A percentile compares a stretch with the other conserved stretches of the same genome.
phyloP scores from a whole-genome alignment of 2,888 invertebrate genomes.

The Rotaria socialis region DNA sequence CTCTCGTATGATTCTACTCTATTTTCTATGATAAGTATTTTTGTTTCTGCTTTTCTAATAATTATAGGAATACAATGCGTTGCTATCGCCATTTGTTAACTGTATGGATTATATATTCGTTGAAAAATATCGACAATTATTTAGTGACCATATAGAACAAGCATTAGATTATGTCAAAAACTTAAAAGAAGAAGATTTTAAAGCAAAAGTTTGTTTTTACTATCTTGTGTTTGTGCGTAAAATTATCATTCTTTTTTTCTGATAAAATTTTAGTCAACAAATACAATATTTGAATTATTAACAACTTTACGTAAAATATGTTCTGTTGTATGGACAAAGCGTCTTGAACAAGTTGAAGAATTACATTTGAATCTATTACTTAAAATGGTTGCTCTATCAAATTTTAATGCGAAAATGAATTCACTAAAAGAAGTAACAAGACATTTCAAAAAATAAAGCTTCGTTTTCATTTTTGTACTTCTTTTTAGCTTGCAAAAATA shows the following conservation, averaged over 20 bases:
- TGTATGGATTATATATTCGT: slow-evolving; percentile 59
- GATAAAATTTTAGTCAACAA: slow-evolving; percentile 54
- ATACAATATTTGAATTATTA: slow-evolving; percentile 58
- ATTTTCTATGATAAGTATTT: slow-evolving; percentile 32
- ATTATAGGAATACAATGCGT: slow-evolving; percentile 58
- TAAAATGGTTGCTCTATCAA: slow-evolving; percentile 61
- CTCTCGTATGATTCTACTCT: slow-evolving; percentile 52
- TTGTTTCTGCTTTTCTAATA: background rate
- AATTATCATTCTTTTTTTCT: background rate
- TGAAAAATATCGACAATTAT: slow-evolving; percentile 54
- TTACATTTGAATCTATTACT: slow-evolving; percentile 58
- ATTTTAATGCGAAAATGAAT: slow-evolving; percentile 63
- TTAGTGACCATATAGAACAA: slow-evolving; percentile 58
- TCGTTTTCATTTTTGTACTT: background rate
- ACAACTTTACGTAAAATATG: slow-evolving; percentile 60
- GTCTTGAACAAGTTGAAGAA: slow-evolving; percentile 57
- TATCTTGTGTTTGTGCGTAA: background rate
- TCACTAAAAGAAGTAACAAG: slow-evolving; percentile 60
- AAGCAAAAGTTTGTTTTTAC: slow-evolving; percentile 57
- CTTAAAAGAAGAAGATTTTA: slow-evolving; percentile 60
- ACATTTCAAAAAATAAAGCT: background rate
- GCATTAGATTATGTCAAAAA: slow-evolving; percentile 58
- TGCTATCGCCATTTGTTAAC: slow-evolving; percentile 59
- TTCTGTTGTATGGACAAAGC: slow-evolving; percentile 58
- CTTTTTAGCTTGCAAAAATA: slow-evolving; percentile 57